These are phyloP conservation scores for Sisyra terminalis DNA, from an alignment of 2,888 invertebrate genomes.

Conservation along the genomic window DNA sequence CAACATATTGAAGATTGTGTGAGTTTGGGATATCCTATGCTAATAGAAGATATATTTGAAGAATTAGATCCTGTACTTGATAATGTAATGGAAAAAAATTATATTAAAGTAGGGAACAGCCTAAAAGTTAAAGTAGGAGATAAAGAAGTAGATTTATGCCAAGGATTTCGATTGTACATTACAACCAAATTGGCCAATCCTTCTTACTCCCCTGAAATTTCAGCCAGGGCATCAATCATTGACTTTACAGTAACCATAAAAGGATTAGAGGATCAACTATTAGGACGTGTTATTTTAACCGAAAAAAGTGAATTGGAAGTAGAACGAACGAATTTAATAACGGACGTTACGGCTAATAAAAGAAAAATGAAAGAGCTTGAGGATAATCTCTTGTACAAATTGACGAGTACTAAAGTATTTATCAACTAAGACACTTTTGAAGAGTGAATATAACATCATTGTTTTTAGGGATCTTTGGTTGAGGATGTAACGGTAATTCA, in stretches of 20 bases:
- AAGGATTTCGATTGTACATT: conserved; percentile 60
- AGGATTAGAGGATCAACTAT: conserved; percentile 70
- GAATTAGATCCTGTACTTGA: conserved; percentile 76
- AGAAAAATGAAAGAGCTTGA: conserved; percentile 75
- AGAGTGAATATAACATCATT: too few species aligned
- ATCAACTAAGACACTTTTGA: too few species aligned
- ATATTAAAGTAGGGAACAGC: conserved; percentile 65
- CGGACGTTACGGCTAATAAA: conserved; percentile 66
- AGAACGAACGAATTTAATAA: conserved; percentile 62
- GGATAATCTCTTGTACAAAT: conserved; percentile 64
- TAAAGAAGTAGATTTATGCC: conserved; percentile 65
- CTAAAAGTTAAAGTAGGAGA: conserved; percentile 74
- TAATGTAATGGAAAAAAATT: conserved; percentile 73
- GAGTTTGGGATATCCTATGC: conserved; percentile 58
- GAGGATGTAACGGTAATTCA: conserved; percentile 75
- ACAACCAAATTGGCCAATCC: conserved; percentile 82
- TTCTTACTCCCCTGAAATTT: conserved; percentile 72
- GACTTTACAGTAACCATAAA: conserved; percentile 86
- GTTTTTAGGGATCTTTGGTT: conserved; percentile 51
- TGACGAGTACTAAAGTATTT: conserved; percentile 54
- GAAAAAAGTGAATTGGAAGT: conserved; percentile 73
- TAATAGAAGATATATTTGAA: conserved; percentile 74
- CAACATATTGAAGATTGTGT: conserved; percentile 75
- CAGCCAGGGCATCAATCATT: conserved; percentile 69
- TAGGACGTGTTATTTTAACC: conserved; percentile 67